Conservation (phyloP, 2,888 invertebrate species). For the Hydrotaea cyrtoneurina region DNA sequence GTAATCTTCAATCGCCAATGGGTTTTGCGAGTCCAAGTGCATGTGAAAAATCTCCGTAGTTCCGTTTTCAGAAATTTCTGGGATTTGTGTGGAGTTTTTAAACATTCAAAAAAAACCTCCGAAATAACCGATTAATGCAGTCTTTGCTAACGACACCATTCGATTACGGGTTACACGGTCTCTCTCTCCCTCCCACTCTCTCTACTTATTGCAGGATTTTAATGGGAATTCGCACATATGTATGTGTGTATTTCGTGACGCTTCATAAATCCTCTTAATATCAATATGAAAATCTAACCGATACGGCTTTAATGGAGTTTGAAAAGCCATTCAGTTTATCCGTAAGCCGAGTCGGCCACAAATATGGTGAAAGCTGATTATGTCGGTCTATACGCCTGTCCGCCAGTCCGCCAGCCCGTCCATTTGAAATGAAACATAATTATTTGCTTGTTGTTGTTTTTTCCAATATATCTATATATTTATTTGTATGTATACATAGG, state of each 20-base stretch:
- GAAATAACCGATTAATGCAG: too few relatives aligned
- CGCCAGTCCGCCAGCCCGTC: not conserved
- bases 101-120: too few relatives aligned
- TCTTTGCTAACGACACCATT: too few relatives aligned
- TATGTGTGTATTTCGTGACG: too few relatives aligned
- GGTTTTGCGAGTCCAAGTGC: too few relatives aligned
- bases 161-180: too few relatives aligned
- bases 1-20: too few relatives aligned
- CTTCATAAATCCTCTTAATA: conserved; percentile 34
- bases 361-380: conserved; percentile 7
- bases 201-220: not conserved
- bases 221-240: conserved; percentile 10
- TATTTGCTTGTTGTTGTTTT: conserved; percentile 12
- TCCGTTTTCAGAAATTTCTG: too few relatives aligned
- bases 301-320: not conserved
- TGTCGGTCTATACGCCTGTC: not conserved
- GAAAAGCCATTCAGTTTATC: conserved; percentile 17
- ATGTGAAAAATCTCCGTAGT: too few relatives aligned
- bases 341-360: conserved; percentile 6
- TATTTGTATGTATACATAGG: not conserved
- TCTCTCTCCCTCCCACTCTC: too few relatives aligned
- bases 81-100: too few relatives aligned
- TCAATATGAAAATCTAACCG: conserved; percentile 25
- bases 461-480: conserved; percentile 23
- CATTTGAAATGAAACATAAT: conserved; percentile 18